Evolutionary conservation across 2,113 vertebrate species (phyloP).

Genomic region (Nycticryphes semicollaris): DNA sequence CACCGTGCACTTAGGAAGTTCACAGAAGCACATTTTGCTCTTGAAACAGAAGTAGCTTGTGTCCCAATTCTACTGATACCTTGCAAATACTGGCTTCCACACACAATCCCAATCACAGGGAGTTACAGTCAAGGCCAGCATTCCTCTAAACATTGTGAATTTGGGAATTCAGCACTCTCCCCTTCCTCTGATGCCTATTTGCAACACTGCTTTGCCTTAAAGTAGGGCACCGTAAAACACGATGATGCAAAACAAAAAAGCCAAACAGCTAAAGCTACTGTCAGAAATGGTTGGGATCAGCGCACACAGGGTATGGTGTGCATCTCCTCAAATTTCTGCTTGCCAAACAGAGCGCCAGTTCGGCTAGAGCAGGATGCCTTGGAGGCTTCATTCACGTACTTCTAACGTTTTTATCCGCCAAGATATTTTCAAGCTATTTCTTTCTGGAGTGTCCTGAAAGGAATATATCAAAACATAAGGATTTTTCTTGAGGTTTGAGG

Average conservation of each 20-base stretch:
- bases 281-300: neutral
- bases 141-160: neutral
- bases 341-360: neutral
- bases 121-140: neutral
- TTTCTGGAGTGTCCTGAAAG: neutral
- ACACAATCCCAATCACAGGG: accelerated
- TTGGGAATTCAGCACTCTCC: accelerated
- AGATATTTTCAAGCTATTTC: neutral
- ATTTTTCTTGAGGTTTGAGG: neutral
- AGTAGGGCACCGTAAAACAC: neutral
- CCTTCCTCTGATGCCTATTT: neutral
- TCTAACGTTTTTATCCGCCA: neutral
- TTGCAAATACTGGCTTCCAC: neutral
- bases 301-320: accelerated
- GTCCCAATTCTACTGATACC: accelerated
- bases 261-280: neutral
- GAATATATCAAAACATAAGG: neutral
- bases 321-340: neutral
- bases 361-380: neutral
- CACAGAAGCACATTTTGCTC: neutral
- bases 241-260: neutral
- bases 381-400: neutral
- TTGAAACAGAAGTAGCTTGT: neutral
- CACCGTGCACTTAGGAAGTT: neutral
- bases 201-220: neutral